Base-by-base conservation (phyloP, 64 coral and sea anemone species). In the Actinia tenebrosa region DNA sequence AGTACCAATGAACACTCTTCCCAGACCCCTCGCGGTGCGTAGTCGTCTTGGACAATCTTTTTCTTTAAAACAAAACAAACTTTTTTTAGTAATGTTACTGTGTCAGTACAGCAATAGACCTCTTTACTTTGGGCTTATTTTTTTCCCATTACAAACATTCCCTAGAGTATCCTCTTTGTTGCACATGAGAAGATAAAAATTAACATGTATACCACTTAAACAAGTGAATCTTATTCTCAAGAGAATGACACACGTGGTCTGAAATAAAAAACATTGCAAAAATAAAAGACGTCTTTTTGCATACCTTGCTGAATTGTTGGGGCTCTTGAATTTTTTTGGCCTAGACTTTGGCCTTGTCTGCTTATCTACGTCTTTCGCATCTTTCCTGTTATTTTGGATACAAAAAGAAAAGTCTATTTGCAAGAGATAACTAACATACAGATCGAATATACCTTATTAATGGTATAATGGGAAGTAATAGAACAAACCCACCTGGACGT, bases 1-100 rank as follows among this genome's bases (percentile, higher is more conserved):
- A 85, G 30, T 85, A 85, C 83, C 83, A 85, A 64, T 85, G 83
- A 16, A 64, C 83, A 64, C 83, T 85, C 13, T 85, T 85, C 3
- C 83, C 83, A 42, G 83, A 85, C 7, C 53, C 83, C 56, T 61
- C 83, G 7, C 83, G 83, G 7, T 20, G 44, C 13, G 83, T 37
- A 3, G 44, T 27, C 17, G 18, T 66, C 26, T 42, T 75, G 69
- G 2, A 3, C 5, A 25, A 15, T 75, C 27, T 26, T 15, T 75
- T 75, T 15, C 69, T 75, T 26, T 3, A 75, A 75, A 11, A 5
- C 5, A 26, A 75, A 75, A 66, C 7, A 22, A 20, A 7, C 10
- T 37, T 37, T 37, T 37, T 37, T 37, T 37, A 37, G 30, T 37
- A 37, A 37, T 37, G 30, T 37, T 37, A 37, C 30, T 37, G 30